phyloP scores from a whole-genome alignment of 2,797 vertebrate species.

The Tragelaphus eurycerus region DNA sequence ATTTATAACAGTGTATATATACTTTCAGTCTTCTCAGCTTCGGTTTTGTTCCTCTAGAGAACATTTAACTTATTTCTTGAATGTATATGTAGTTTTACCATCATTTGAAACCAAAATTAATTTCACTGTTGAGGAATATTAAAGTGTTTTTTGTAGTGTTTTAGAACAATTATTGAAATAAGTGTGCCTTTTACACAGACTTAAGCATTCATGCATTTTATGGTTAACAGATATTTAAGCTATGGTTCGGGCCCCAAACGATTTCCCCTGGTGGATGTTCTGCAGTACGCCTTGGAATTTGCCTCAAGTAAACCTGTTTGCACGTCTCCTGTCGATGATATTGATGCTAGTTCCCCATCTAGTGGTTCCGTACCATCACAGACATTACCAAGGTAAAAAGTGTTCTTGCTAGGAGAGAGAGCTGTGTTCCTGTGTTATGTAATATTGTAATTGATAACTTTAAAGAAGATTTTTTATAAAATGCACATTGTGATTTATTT shows the following conservation, averaged over 20 bases:
- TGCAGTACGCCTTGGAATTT: slow-evolving; percentile 98
- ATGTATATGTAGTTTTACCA: background rate
- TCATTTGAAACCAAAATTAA: slow-evolving; percentile 16
- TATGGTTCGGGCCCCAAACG: slow-evolving; percentile 99
- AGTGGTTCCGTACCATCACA: slow-evolving; percentile 87
- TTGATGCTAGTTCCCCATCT: slow-evolving; percentile 90
- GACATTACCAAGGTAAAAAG: slow-evolving; percentile 86
- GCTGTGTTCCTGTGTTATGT: background rate
- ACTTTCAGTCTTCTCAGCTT: background rate
- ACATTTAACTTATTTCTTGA: slow-evolving; percentile 20
- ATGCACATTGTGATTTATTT: slow-evolving; percentile 5
- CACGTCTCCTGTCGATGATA: slow-evolving; percentile 95
- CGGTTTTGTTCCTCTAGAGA: background rate
- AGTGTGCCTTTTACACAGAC: background rate
- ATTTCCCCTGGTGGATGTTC: slow-evolving; percentile 98
- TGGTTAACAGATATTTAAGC: slow-evolving; percentile 93
- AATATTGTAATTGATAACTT: background rate
- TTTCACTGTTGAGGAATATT: slow-evolving; percentile 22
- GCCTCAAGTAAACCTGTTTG: slow-evolving; percentile 98
- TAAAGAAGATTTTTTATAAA: slow-evolving; percentile 9
- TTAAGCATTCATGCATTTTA: slow-evolving; percentile 64
- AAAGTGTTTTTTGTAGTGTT: background rate
- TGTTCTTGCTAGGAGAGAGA: background rate
- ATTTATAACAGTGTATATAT: background rate
- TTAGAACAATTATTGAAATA: background rate